Evolutionary conservation across 2,888 invertebrate genomes (phyloP).

Genomic region (Plusia festucae): DNA sequence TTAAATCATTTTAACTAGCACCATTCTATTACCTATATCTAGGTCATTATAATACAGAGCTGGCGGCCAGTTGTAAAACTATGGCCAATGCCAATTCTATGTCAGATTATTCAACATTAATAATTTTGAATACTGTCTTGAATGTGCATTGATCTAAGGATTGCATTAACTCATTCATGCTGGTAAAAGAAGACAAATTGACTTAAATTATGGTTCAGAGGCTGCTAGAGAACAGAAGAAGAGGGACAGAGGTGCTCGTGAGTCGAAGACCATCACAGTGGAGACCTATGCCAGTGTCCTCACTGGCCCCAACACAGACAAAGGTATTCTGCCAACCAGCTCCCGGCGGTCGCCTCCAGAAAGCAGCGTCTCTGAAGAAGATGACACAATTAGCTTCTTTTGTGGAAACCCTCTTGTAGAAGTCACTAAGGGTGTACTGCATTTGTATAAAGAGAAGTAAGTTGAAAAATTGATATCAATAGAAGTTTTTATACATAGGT

Average conservation of each 20-base stretch:
- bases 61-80: background rate
- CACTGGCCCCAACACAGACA: constrained; percentile 85
- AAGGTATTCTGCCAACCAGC: constrained; percentile 90
- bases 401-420: constrained; percentile 99
- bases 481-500: background rate
- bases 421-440: constrained; percentile 98
- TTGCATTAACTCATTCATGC: background rate
- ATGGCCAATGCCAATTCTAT: background rate
- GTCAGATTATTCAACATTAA: background rate
- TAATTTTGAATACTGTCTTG: background rate
- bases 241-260: constrained; percentile 91
- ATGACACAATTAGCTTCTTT: constrained; percentile 93
- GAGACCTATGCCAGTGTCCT: constrained; percentile 93
- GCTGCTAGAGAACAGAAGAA: constrained; percentile 82
- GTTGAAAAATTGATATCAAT: background rate
- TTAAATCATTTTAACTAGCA: no score
- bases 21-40: background rate
- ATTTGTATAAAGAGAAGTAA: constrained; percentile 99
- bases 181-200: background rate
- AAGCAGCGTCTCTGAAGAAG: constrained; percentile 72
- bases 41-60: background rate
- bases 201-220: constrained; percentile 63
- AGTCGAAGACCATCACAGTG: constrained; percentile 92
- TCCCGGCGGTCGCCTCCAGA: constrained; percentile 89
- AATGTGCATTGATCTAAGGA: background rate